Percentiles rank a stretch among this genome's conserved stretches.
phyloP scores from a whole-genome alignment of 1,140 invertebrate genomes.

The Tetramorium parvispinum region DNA sequence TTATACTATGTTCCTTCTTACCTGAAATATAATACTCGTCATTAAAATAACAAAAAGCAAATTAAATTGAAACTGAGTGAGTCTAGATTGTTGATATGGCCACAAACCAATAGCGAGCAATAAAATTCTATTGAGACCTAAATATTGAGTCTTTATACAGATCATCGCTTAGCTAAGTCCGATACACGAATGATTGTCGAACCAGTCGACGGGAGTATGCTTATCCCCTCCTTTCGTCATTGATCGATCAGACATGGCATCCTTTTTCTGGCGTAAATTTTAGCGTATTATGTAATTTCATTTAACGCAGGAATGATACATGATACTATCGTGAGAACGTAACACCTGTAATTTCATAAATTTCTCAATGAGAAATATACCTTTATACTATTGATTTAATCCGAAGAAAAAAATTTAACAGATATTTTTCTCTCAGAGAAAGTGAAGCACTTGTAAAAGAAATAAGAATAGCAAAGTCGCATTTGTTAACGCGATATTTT shows the following conservation, averaged over 20 bases:
- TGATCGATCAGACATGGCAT: not conserved
- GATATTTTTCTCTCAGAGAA: not conserved
- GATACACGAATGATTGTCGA: not conserved
- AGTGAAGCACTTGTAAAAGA: not conserved
- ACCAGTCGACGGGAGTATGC: not conserved
- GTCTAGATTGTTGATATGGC: not conserved
- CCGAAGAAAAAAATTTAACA: not conserved
- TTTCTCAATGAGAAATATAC: not conserved
- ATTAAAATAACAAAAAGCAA: not conserved
- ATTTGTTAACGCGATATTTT: not conserved
- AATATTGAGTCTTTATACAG: not conserved
- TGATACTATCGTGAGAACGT: not conserved
- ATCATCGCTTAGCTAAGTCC: not conserved
- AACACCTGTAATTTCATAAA: not conserved
- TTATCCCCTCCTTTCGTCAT: not conserved
- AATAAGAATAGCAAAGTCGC: not conserved
- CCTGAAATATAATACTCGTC: not conserved
- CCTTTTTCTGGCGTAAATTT: not conserved
- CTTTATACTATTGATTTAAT: not conserved
- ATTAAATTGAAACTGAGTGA: not conserved
- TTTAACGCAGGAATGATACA: not conserved
- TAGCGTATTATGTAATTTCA: not conserved
- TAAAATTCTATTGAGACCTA: not conserved
- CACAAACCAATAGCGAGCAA: constrained; percentile 5
- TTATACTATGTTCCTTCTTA: not conserved